phyloP scores from a whole-genome alignment of 2,113 vertebrate species.

The Urocynchramus pylzowi region DNA sequence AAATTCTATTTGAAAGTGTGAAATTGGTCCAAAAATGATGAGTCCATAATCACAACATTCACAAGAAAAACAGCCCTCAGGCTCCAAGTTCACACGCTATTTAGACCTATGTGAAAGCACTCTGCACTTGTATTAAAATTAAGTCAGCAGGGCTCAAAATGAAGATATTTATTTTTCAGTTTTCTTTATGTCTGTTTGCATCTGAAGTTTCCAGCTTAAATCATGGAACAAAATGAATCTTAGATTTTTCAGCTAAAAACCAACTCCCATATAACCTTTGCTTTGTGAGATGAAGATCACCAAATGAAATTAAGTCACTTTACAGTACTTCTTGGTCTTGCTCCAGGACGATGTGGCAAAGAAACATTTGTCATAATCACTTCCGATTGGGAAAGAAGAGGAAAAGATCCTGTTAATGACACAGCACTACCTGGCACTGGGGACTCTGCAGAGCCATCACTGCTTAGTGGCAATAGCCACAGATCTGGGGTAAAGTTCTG shows the following conservation, averaged over 20 bases:
- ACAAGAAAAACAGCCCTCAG: not conserved
- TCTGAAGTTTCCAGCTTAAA: not conserved
- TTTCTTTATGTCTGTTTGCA: not conserved
- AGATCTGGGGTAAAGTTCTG: too few relatives aligned
- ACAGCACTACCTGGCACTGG: not conserved
- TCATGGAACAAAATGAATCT: fast-evolving
- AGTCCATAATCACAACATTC: not conserved
- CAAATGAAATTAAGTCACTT: constrained; percentile 1
- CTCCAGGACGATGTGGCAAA: not conserved
- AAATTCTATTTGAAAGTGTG: not conserved
- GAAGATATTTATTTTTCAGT: not conserved
- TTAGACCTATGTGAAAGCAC: not conserved
- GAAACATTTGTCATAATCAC: not conserved
- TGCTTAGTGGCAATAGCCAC: not conserved
- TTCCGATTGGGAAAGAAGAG: not conserved
- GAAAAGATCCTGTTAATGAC: not conserved
- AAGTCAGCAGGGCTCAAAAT: not conserved
- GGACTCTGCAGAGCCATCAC: not conserved
- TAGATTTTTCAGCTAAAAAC: not conserved
- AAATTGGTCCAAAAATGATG: not conserved
- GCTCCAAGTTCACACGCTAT: not conserved
- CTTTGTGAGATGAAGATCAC: not conserved
- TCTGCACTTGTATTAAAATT: not conserved
- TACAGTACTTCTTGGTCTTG: not conserved
- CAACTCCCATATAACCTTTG: not conserved